Conservation (phyloP, 2,888 invertebrate species). For the Labia minor region DNA sequence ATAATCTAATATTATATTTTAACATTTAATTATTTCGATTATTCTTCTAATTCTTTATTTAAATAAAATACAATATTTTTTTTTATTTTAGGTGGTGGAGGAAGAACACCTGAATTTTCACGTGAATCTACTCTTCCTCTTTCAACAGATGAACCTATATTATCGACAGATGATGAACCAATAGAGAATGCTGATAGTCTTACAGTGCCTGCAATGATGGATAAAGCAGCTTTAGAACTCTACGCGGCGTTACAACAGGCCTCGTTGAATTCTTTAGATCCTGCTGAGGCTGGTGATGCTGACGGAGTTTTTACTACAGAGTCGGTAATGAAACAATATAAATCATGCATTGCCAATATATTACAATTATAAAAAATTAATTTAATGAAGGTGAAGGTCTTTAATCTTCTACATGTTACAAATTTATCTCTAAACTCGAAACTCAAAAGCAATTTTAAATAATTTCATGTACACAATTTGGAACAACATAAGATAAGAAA, state of each 20-base stretch:
- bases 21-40: too few species aligned
- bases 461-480: too few species aligned
- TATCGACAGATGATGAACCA: constrained; percentile 36
- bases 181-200: constrained; percentile 32
- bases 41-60: neutral
- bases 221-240: constrained; percentile 70
- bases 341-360: neutral
- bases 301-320: constrained; percentile 38
- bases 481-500: too few species aligned
- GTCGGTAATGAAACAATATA: neutral
- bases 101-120: neutral
- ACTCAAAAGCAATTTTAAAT: too few species aligned
- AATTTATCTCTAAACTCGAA: too few species aligned
- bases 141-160: constrained; percentile 25
- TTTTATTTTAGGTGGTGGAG: neutral
- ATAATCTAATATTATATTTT: too few species aligned
- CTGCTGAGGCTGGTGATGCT: constrained; percentile 34
- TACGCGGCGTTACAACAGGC: constrained; percentile 64
- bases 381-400: neutral
- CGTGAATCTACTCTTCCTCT: neutral
- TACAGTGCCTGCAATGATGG: constrained; percentile 49
- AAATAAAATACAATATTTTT: neutral
- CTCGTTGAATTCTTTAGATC: constrained; percentile 42
- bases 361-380: neutral
- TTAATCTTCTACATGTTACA: too few species aligned